Evolutionary conservation across 2,888 invertebrate species (phyloP).

Genomic region (Hymenopus coronatus): DNA sequence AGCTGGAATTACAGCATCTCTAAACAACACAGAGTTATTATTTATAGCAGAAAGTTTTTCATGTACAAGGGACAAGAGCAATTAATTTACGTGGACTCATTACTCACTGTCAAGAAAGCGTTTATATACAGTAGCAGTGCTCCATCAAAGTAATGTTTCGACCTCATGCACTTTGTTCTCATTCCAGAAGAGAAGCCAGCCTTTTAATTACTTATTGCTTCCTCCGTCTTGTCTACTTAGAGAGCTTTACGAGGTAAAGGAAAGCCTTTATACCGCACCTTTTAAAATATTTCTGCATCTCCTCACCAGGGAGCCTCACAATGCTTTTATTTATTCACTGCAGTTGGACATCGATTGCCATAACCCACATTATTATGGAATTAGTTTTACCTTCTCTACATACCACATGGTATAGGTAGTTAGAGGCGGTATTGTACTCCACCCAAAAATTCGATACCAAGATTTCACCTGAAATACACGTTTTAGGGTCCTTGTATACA

Average conservation of each 20-base stretch:
- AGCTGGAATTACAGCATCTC: background rate
- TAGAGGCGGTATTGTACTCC: too few relatives aligned
- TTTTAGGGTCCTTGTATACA: too few relatives aligned
- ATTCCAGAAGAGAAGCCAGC: background rate
- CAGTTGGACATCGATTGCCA: too few relatives aligned
- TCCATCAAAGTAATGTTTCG: background rate
- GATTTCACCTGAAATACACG: too few relatives aligned
- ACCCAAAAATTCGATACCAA: too few relatives aligned
- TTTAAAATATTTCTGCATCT: background rate
- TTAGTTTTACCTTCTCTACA: too few relatives aligned
- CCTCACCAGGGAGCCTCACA: background rate
- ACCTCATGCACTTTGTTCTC: background rate
- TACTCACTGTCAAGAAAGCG: background rate
- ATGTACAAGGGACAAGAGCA: background rate
- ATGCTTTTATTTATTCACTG: too few relatives aligned
- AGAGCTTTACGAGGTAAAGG: background rate
- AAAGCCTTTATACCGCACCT: background rate
- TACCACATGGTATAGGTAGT: too few relatives aligned
- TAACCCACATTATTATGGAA: too few relatives aligned
- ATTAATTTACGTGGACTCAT: background rate
- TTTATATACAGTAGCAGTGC: background rate
- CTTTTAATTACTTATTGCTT: background rate
- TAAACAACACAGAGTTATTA: background rate
- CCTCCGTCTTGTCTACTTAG: background rate
- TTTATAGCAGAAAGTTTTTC: background rate